Base-by-base conservation (phyloP, 2,113 vertebrate species). In the Crotalus tigris region DNA sequence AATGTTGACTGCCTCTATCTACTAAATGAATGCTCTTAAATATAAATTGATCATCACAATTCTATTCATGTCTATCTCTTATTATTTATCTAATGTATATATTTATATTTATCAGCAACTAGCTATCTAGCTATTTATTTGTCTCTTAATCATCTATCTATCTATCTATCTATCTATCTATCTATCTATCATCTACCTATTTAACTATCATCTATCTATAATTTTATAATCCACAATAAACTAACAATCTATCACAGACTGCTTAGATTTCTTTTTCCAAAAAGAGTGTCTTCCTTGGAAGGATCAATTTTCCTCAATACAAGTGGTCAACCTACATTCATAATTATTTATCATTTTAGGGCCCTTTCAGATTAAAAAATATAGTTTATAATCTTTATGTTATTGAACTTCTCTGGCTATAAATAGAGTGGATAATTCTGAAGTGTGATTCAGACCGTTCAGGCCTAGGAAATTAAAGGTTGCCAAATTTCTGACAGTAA, bases 211-310 rank as follows among this genome's bases (percentile, higher is more conserved):
- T n/a, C 5, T 69, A 69, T 75, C 13, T 17, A 55, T 55, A 4
- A 15, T n/a, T 75, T 39, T 33, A 75, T 39, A 33, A 69, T 69
- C 64, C 29, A 69, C 12, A 13, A 15, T 69, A 75, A 75, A 95
- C 90, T 94, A 95, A 87, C 94, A 94, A 93, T 96, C 91, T 94
- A 93, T 95, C 94, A 92, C 81, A 61, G 90, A 90, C 88, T 92
- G 90, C 93, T 21, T 59, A 96, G 95, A 97, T 94, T 61, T 92
- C 93, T 75, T 85, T 94, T 95, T 95, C 95, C 96, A 96, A 95
- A 96, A 93, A 96, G 15, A 55, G 93, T 19, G 1, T 0, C 0
- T 88, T 94, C 95, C 94, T 94, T 92, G 95, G 39, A 51, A 93
- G 54, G 92, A 59, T 88, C 90, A 57, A 93, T 95, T 95, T 54